A percentile compares a stretch with the other conserved stretches of the same genome.
Conservation (phyloP, 1,140 invertebrate genomes). For the Drosophila suzukii region DNA sequence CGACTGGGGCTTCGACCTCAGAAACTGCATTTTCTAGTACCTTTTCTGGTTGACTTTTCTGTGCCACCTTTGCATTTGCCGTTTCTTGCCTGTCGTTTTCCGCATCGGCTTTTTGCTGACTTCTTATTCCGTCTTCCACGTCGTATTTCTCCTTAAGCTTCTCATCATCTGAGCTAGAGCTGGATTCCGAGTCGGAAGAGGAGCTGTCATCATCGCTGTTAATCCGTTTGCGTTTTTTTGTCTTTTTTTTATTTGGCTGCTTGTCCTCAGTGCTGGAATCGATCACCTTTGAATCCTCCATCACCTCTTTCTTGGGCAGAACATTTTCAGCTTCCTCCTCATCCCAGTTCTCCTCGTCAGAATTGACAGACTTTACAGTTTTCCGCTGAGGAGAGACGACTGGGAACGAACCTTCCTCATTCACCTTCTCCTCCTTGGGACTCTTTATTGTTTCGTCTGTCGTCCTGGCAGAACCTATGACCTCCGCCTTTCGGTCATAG, state of each 20-base stretch:
- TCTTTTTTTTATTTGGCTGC: slow-evolving; percentile 65
- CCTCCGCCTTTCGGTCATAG: slow-evolving; percentile 53
- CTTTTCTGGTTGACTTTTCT: slow-evolving; percentile 19
- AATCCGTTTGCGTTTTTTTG: slow-evolving; percentile 83
- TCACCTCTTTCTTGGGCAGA: slow-evolving; percentile 6
- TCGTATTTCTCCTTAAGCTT: slow-evolving; percentile 84
- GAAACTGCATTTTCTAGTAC: neutral
- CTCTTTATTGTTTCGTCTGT: slow-evolving; percentile 68
- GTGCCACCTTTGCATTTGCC: slow-evolving; percentile 59
- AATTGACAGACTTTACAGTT: slow-evolving; percentile 18
- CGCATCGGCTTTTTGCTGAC: slow-evolving; percentile 63
- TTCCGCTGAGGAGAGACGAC: slow-evolving; percentile 62
- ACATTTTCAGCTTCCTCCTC: slow-evolving; percentile 76
- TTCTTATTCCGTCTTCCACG: slow-evolving; percentile 64
- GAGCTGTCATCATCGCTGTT: slow-evolving; percentile 82
- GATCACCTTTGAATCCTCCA: slow-evolving; percentile 43
- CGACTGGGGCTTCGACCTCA: neutral
- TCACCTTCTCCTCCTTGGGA: slow-evolving; percentile 46
- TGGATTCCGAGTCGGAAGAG: slow-evolving; percentile 74
- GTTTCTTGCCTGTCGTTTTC: slow-evolving; percentile 58
- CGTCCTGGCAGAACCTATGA: slow-evolving; percentile 35
- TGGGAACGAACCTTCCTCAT: slow-evolving; percentile 62
- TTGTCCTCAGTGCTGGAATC: slow-evolving; percentile 8
- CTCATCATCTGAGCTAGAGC: slow-evolving; percentile 72
- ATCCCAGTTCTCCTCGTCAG: slow-evolving; percentile 85